Evolutionary conservation across 2,797 vertebrate species (phyloP).

Genomic region (Ptychobarbus kaznakovi): DNA sequence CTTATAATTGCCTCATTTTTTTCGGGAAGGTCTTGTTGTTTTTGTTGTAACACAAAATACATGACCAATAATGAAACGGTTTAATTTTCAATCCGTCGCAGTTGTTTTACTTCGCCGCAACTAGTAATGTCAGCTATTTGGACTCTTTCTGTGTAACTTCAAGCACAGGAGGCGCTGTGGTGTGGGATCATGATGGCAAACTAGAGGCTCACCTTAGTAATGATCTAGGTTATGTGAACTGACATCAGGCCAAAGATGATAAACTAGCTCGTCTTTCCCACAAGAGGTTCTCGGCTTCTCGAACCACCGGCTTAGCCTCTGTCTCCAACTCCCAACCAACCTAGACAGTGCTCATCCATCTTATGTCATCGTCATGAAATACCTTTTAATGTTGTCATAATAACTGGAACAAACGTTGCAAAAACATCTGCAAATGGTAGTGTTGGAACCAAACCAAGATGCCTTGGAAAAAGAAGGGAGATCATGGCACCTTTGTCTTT

Average conservation of each 20-base stretch:
- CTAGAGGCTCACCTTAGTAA: conserved; percentile 44
- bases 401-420: conserved; percentile 52
- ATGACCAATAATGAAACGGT: conserved; percentile 46
- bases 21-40: conserved; percentile 22
- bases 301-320: conserved; percentile 37
- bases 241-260: conserved; percentile 59
- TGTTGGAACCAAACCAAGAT: conserved; percentile 49
- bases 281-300: conserved; percentile 38
- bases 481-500: conserved; percentile 21
- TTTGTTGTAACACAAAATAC: conserved; percentile 54
- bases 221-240: conserved; percentile 56
- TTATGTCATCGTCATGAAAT: conserved; percentile 44
- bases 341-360: conserved; percentile 65
- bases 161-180: conserved; percentile 67
- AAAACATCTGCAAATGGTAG: conserved; percentile 42
- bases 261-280: conserved; percentile 57
- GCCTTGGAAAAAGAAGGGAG: conserved; percentile 35
- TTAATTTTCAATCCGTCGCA: conserved; percentile 27
- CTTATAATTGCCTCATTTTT: not conserved
- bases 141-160: conserved; percentile 40
- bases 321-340: conserved; percentile 46
- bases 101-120: conserved; percentile 18
- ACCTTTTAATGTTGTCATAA: conserved; percentile 55
- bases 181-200: conserved; percentile 19
- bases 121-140: not conserved